Evolutionary conservation across 2,888 invertebrate genomes (phyloP).

Genomic region (Agrochola lychnidis): DNA sequence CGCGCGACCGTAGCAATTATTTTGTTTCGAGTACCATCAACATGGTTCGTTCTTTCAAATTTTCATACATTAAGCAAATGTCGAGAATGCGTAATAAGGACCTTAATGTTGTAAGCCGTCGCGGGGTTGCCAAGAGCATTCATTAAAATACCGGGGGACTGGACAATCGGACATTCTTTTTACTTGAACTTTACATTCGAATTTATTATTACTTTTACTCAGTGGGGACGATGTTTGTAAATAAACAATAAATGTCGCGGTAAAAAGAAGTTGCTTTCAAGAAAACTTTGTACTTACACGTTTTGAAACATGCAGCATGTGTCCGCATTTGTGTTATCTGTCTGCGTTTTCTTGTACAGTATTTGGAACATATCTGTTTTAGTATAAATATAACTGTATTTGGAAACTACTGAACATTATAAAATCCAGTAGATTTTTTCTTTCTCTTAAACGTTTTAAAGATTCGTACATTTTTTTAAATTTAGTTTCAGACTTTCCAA

Average conservation of each 20-base stretch:
- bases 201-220: slow-evolving; percentile 54
- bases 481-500: background rate
- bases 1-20: slow-evolving; percentile 90
- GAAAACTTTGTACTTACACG: slow-evolving; percentile 46
- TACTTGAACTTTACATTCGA: slow-evolving; percentile 60
- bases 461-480: background rate
- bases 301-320: slow-evolving; percentile 42
- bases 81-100: slow-evolving; percentile 89
- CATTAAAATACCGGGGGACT: slow-evolving; percentile 81
- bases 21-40: slow-evolving; percentile 90
- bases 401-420: background rate
- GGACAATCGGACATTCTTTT: slow-evolving; percentile 79
- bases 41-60: slow-evolving; percentile 90
- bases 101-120: slow-evolving; percentile 86
- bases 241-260: slow-evolving; percentile 52
- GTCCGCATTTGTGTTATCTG: slow-evolving; percentile 41
- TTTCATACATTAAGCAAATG: slow-evolving; percentile 90
- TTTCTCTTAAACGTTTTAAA: background rate
- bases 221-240: slow-evolving; percentile 39
- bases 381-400: background rate
- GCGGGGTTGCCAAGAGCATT: slow-evolving; percentile 79
- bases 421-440: background rate
- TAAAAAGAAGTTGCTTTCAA: slow-evolving; percentile 40
- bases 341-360: slow-evolving; percentile 31
- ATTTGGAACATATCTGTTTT: slow-evolving; percentile 16